A percentile compares a stretch with the other conserved stretches of the same genome.
These are phyloP conservation scores for Drosophila insularis DNA, from an alignment of 1,140 invertebrate species.

Conservation along the genomic window DNA sequence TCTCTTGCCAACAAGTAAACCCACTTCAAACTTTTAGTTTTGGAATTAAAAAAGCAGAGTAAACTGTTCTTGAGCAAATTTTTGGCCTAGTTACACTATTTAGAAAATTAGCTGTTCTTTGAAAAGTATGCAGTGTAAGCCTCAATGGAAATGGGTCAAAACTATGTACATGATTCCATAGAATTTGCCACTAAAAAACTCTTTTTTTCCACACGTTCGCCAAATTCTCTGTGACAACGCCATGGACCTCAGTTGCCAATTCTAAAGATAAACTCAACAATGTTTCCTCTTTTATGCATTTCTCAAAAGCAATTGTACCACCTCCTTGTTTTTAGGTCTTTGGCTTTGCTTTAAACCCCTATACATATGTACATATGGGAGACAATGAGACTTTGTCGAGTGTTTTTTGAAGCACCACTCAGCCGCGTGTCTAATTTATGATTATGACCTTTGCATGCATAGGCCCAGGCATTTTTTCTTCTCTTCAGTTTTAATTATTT, in stretches of 20 bases:
- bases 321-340: not conserved
- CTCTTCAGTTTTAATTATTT: conserved; percentile 61
- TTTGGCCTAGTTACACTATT: not conserved
- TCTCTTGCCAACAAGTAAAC: too few species aligned
- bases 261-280: conserved; percentile 5
- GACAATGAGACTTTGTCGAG: not conserved
- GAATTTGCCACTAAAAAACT: not conserved
- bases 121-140: not conserved
- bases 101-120: not conserved
- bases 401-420: conserved; percentile 33
- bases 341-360: not conserved
- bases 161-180: not conserved
- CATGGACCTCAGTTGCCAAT: not conserved
- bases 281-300: not conserved
- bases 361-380: not conserved
- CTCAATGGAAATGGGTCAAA: not conserved
- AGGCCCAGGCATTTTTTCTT: conserved; percentile 16
- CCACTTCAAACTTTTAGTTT: not conserved
- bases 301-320: not conserved
- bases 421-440: conserved; percentile 72
- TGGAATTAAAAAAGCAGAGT: not conserved
- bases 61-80: not conserved
- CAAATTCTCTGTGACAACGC: not conserved
- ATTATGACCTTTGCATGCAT: conserved; percentile 68
- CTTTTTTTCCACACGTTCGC: not conserved